phyloP scores from a whole-genome alignment of 1,140 invertebrate species.

The Hormaphis cornu region DNA sequence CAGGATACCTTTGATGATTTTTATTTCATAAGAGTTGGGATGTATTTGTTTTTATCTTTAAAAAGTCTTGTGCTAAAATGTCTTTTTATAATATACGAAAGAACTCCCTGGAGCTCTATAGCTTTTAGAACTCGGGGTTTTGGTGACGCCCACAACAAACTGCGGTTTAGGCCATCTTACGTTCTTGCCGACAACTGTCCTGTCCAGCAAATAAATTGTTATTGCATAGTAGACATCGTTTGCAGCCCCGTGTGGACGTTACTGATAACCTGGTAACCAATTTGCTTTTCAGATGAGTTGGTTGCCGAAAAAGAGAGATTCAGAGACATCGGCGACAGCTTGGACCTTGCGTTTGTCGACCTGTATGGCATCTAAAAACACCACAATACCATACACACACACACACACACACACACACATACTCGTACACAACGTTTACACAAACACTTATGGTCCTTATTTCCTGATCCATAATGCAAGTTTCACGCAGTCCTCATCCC shows the following conservation, averaged over 20 bases:
- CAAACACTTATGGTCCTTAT: background rate
- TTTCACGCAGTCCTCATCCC: background rate
- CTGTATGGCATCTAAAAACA: slow-evolving; percentile 70
- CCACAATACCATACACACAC: background rate
- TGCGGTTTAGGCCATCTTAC: background rate
- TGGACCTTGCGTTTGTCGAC: slow-evolving; percentile 96
- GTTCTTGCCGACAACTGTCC: background rate
- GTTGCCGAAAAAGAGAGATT: slow-evolving; percentile 98
- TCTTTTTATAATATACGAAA: too few relatives aligned
- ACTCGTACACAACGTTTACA: too few relatives aligned
- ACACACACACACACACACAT: background rate
- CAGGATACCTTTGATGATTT: too few relatives aligned
- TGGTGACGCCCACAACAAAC: slow-evolving; percentile 24
- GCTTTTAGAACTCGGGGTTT: too few relatives aligned
- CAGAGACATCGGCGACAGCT: slow-evolving; percentile 97
- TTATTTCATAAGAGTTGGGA: too few relatives aligned
- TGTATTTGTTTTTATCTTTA: too few relatives aligned
- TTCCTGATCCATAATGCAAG: background rate
- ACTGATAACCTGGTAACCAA: slow-evolving; percentile 13
- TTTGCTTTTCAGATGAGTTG: slow-evolving; percentile 80
- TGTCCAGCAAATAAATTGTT: background rate
- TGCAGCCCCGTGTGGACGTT: background rate
- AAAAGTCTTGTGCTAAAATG: too few relatives aligned
- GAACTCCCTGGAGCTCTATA: too few relatives aligned
- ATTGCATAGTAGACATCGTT: too few relatives aligned